Evolutionary conservation across 2,797 vertebrate genomes (phyloP).

Genomic region (Parambassis ranga): DNA sequence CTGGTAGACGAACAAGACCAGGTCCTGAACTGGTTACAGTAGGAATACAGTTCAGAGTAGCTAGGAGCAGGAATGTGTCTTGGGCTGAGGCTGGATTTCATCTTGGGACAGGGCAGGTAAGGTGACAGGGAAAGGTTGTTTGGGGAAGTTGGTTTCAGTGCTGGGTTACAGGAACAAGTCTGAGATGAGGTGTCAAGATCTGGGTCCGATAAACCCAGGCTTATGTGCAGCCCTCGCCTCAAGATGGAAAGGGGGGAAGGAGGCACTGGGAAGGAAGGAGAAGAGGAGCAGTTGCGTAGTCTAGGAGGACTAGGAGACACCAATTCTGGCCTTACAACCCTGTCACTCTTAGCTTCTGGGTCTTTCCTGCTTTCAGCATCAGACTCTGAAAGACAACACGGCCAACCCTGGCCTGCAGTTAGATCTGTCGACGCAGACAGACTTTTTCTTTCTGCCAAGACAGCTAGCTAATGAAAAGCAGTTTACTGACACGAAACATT

Average conservation of each 20-base stretch:
- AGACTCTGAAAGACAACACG: conserved; percentile 47
- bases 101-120: neutral
- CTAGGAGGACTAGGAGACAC: neutral
- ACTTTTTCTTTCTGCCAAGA: neutral
- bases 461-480: no score
- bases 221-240: neutral
- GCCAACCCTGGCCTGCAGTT: conserved; percentile 13
- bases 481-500: no score
- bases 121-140: neutral
- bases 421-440: neutral
- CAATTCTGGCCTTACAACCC: conserved; percentile 18
- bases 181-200: neutral
- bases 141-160: neutral
- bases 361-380: conserved; percentile 23
- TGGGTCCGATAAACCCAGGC: neutral
- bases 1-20: neutral
- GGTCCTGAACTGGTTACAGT: neutral
- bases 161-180: neutral
- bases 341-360: conserved; percentile 22
- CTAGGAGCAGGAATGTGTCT: neutral
- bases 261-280: neutral
- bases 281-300: neutral
- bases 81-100: conserved; percentile 10
- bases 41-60: neutral
- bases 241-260: neutral